These are phyloP conservation scores for Aramus guarauna DNA, from an alignment of 2,113 vertebrate species.

Conservation along the genomic window DNA sequence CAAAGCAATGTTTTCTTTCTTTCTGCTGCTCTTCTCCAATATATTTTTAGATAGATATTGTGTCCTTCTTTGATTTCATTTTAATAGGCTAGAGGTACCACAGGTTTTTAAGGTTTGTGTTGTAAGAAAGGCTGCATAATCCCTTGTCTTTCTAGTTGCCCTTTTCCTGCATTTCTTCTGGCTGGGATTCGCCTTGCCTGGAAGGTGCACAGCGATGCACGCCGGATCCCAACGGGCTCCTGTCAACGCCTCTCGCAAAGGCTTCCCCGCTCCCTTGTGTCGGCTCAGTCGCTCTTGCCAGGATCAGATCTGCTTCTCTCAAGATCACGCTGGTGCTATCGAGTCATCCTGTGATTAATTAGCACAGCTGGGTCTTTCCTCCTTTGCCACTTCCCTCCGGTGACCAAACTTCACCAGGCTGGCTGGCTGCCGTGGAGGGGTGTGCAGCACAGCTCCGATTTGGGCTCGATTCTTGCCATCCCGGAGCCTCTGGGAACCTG, in stretches of 20 bases:
- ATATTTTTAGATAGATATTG: background rate
- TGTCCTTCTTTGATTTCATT: background rate
- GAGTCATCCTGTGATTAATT: background rate
- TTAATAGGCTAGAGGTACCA: background rate
- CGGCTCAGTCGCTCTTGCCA: background rate
- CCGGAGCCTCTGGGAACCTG: background rate
- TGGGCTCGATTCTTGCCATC: background rate
- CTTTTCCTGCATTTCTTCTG: background rate
- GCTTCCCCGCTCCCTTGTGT: background rate
- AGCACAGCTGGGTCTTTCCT: background rate
- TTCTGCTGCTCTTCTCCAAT: rapidly evolving
- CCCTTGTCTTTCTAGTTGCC: background rate
- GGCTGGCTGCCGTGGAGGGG: background rate
- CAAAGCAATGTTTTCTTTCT: background rate
- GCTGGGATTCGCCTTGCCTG: background rate
- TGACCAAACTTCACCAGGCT: background rate
- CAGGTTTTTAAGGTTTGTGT: background rate
- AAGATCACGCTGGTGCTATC: background rate
- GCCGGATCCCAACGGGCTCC: rapidly evolving
- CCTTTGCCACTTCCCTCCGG: background rate
- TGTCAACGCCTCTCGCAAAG: rapidly evolving
- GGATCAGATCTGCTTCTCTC: background rate
- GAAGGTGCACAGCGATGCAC: background rate
- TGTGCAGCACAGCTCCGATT: background rate
- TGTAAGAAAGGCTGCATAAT: background rate